Conservation (phyloP, 64 coral and sea anemone genomes). For the Trachythela sp. region DNA sequence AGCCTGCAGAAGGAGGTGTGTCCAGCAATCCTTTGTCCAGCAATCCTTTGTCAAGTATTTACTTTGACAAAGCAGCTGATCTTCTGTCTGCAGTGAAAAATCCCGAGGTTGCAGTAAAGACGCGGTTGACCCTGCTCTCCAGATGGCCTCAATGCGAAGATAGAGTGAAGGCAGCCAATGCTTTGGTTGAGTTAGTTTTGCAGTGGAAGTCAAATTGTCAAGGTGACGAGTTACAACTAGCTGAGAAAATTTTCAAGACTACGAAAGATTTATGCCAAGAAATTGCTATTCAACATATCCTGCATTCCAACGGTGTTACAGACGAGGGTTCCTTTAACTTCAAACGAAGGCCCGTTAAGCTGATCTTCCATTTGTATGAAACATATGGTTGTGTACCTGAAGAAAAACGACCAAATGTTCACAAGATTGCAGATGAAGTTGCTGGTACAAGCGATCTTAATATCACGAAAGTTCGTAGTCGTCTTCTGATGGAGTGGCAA, state of each 20-base stretch:
- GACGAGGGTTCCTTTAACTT: background rate
- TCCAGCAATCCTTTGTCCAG: too few relatives aligned
- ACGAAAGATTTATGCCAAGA: background rate
- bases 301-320: constrained; percentile 5
- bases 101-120: background rate
- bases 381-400: background rate
- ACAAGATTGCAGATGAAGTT: background rate
- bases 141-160: constrained; percentile 11
- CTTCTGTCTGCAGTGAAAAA: background rate
- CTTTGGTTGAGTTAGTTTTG: background rate
- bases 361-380: constrained; percentile 9
- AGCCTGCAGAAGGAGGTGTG: background rate
- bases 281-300: background rate
- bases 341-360: background rate
- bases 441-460: background rate
- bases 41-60: background rate
- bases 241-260: background rate
- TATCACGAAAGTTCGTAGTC: background rate
- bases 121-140: background rate
- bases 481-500: background rate
- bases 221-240: background rate
- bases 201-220: background rate
- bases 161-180: background rate
- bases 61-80: background rate
- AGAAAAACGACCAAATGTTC: background rate